Base-by-base conservation (phyloP, 1,140 invertebrate species). In the Dysdera silvatica region DNA sequence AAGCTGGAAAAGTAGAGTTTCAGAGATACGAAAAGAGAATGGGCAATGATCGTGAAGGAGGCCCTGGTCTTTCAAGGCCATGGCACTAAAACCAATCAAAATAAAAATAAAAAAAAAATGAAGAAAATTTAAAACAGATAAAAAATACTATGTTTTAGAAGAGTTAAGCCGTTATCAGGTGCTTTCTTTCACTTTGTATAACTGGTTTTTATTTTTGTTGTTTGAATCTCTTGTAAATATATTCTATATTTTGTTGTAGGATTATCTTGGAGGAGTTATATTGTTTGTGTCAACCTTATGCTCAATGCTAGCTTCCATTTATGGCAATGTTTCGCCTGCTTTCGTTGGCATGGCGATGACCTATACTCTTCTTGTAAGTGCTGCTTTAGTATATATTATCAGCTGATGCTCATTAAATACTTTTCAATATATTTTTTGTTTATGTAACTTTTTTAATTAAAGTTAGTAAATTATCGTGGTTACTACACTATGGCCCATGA, bases 251-350 rank as follows among this genome's bases (percentile, higher is more conserved):
- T 40, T 26, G 18, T 45, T 47, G 18, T 69, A 91, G 88, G 89
- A 92, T 77, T 85, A 88, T 72, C 78, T 91, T 53, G 89, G 88
- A 16, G 86, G 83, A 4, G 76, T 84, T 26, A 85, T 88, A 64
- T 86, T 91, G 45, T 84, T 88, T 73, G 78, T 84, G 54, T 84
- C 87, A 18, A 82, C 87, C 45, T 73, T 84, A 49, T 81, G 83
- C 23, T 83, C 85, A 55, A 67, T 78, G 43, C 69, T 66, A 33
- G 69, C 73, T 12, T 72, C 67, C n/a, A 62, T 73, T 52, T 61
- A 64, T 59, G 71, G 69, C 33, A 16, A 66, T 60, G 62, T 71
- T 45, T 61, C 18, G 71, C 49, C 71, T 29, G 64, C 69, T 86
- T 66, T 72, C 81, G 49, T 80, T 80, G 47, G 81, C 80, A 73